Conservation (phyloP, 2,888 invertebrate species). For the Brassicogethes aeneus region DNA sequence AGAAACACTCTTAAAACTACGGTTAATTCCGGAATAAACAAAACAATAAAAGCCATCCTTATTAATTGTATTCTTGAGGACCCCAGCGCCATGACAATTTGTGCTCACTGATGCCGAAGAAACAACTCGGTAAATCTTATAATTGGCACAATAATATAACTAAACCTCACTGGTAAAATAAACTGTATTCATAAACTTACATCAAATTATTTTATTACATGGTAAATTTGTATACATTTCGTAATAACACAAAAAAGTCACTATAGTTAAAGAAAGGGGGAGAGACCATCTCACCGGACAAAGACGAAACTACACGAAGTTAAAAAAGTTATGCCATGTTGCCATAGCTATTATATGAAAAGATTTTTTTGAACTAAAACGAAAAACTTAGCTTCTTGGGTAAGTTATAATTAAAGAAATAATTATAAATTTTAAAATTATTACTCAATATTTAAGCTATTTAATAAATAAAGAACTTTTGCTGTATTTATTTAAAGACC, state of each 20-base stretch:
- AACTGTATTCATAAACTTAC: conserved; percentile 22
- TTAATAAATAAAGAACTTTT: no score
- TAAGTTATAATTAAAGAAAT: no score
- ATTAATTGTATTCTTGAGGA: conserved; percentile 10
- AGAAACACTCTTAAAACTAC: neutral
- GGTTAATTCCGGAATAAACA: neutral
- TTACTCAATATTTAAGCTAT: no score
- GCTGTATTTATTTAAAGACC: no score
- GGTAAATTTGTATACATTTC: conserved; percentile 45
- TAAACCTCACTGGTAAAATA: no score
- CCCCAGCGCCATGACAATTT: conserved; percentile 27
- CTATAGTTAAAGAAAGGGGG: conserved; percentile 33
- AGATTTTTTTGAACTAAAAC: no score
- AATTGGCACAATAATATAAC: no score
- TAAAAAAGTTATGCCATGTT: no score
- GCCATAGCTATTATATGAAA: no score
- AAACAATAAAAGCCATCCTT: neutral
- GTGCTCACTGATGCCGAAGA: conserved; percentile 18
- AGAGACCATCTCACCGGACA: conserved; percentile 15
- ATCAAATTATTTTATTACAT: conserved; percentile 35
- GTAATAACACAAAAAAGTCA: conserved; percentile 43
- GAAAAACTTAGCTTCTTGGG: no score
- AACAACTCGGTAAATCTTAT: no score
- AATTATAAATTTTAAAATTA: no score
- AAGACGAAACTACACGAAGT: neutral